Evolutionary conservation across 2,113 vertebrate species (phyloP).

Genomic region (Erpornis zantholeuca): DNA sequence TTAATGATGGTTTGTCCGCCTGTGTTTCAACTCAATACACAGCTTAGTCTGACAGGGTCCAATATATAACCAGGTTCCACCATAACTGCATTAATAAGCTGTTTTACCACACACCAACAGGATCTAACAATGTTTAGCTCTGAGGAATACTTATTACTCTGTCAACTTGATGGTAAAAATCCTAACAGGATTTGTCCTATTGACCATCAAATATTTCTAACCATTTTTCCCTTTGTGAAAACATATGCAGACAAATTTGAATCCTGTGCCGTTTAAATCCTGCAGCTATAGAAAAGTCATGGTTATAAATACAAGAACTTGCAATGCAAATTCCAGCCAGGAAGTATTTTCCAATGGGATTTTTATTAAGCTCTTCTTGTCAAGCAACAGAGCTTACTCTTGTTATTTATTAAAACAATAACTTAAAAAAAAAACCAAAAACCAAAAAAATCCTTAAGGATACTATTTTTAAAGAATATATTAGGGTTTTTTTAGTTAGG

Average conservation of each 20-base stretch:
- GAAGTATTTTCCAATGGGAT: background rate
- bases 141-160: background rate
- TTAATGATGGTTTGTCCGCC: background rate
- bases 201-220: background rate
- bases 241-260: background rate
- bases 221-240: background rate
- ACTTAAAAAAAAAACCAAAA: background rate
- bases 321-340: background rate
- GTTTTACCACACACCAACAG: background rate
- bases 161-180: background rate
- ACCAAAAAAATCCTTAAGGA: background rate
- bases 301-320: background rate
- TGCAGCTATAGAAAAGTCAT: background rate
- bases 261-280: background rate
- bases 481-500: background rate
- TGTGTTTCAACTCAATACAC: background rate
- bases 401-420: background rate
- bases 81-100: background rate
- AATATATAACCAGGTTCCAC: background rate
- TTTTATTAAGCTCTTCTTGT: background rate
- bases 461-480: background rate
- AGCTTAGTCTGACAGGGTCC: background rate
- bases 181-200: background rate
- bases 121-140: background rate
- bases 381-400: background rate